Percentiles rank a stretch among this genome's conserved stretches.
Evolutionary conservation across 2,888 invertebrate genomes (phyloP).

Genomic region (Uloborus plumipes): DNA sequence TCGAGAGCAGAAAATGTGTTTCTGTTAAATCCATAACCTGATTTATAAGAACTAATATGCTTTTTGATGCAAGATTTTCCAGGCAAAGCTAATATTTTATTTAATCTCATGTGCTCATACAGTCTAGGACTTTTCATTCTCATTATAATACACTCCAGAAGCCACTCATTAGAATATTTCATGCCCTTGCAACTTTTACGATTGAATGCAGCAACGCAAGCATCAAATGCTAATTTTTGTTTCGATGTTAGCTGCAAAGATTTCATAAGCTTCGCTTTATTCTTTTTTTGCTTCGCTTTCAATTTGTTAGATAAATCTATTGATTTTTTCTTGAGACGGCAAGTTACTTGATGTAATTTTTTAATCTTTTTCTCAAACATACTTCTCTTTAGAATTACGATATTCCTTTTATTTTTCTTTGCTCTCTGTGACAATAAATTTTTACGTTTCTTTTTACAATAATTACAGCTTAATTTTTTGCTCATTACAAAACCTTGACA

Average conservation of each 20-base stretch:
- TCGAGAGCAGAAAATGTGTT: background rate
- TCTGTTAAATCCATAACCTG: conserved; percentile 4
- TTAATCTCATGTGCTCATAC: conserved; percentile 16
- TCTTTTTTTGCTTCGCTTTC: too few relatives aligned
- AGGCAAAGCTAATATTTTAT: conserved; percentile 8
- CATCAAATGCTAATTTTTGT: background rate
- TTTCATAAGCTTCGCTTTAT: too few relatives aligned
- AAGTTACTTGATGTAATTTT: too few relatives aligned
- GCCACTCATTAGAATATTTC: conserved; percentile 5
- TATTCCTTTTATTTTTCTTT: too few relatives aligned
- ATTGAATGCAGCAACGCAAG: background rate
- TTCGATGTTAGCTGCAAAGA: conserved; percentile 2
- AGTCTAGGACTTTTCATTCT: conserved; percentile 12
- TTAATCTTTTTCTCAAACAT: too few relatives aligned
- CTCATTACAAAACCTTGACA: too few relatives aligned
- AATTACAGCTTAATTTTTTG: too few relatives aligned
- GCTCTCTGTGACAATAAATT: too few relatives aligned
- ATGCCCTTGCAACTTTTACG: background rate
- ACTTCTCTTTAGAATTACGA: too few relatives aligned
- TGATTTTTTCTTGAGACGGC: too few relatives aligned
- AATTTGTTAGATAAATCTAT: too few relatives aligned
- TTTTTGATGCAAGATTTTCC: conserved; percentile 1
- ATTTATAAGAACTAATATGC: background rate
- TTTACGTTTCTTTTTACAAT: too few relatives aligned
- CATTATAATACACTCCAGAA: conserved; percentile 13